Base-by-base conservation (phyloP, 2,113 vertebrate species). In the Trogon surrucura region DNA sequence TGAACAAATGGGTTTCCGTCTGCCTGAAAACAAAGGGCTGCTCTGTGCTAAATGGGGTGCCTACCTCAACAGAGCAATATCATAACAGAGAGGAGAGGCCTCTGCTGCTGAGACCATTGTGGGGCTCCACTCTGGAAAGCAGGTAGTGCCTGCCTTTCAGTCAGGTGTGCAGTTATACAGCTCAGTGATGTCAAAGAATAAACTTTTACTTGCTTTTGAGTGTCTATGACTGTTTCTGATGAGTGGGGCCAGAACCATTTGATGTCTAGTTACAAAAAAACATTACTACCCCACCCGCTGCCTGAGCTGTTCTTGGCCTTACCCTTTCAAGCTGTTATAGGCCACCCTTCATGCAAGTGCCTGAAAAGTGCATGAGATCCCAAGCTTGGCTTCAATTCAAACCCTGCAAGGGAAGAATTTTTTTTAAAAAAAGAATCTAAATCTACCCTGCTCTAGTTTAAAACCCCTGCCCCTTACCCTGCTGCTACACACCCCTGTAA, bases 71-170 rank as follows among this genome's bases (percentile, higher is more conserved):
- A 53, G 26, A 44, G 51, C 56, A 73, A 1, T 3, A 36, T 8
- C 0, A 2, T 22, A 70, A 51, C 14, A 30, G 62, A 44, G 45
- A 29, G 78, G 44, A 4, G 44, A 4, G 27, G 44, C 17, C 17
- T 65, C 48, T 34, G 36, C 41, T 21, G 36, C 47, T 1, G 7
- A 27, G 11, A 29, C 30, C 56, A 5, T 0, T 1, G 8, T 15
- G 4, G 21, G 10, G 9, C 41, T 61, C 27, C 4, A 0, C 34
- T 54, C 54, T 13, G 65, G 47, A 45, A 60, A 32, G 48, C 53
- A 3, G n/a, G 14, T 3, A 1, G 26, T 16, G n/a, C 48, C 25
- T 3, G 2, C 23, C 18, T 18, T 50, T 16, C 34, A 30, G n/a
- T 44, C 48, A 50, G 64, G 29, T 23, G 29, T 60, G 58, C 29